Conservation (phyloP, 2,113 vertebrate genomes). For the Colistium nudipinnis region DNA sequence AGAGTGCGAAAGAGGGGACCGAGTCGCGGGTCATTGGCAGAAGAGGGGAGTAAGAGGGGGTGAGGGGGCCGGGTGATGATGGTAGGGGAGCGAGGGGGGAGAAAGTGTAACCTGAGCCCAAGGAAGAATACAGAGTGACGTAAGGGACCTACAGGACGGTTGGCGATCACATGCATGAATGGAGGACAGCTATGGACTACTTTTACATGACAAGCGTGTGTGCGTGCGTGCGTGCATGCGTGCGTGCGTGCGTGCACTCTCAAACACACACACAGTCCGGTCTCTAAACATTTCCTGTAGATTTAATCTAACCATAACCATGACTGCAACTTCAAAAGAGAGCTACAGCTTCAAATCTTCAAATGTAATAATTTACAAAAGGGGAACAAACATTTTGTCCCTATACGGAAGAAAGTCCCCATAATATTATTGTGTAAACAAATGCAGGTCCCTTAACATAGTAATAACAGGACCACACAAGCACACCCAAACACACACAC, state of each 20-base stretch:
- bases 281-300: neutral
- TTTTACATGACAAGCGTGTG: slow-evolving; percentile 52
- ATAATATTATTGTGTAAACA: neutral
- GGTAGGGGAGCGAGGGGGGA: slow-evolving; percentile 27
- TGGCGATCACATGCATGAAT: slow-evolving; percentile 80
- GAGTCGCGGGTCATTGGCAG: neutral
- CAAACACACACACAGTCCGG: neutral
- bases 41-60: neutral
- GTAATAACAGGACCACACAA: slow-evolving; percentile 7
- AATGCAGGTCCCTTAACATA: neutral
- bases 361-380: neutral
- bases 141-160: slow-evolving; percentile 75
- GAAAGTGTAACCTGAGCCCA: slow-evolving; percentile 73
- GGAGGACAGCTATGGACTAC: slow-evolving; percentile 64
- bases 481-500: slow-evolving; percentile 29
- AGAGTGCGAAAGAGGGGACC: slow-evolving; percentile 15
- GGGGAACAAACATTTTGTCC: neutral
- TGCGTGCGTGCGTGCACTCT: slow-evolving; percentile 10
- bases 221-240: too few relatives aligned
- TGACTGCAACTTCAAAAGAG: neutral
- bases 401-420: neutral
- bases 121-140: slow-evolving; percentile 68
- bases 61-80: slow-evolving; percentile 6
- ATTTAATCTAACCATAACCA: neutral
- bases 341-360: too few relatives aligned